A percentile compares a stretch with the other conserved stretches of the same genome.
These are phyloP conservation scores for Takifugu ocellatus DNA, from an alignment of 2,797 vertebrate genomes.

Conservation along the genomic window DNA sequence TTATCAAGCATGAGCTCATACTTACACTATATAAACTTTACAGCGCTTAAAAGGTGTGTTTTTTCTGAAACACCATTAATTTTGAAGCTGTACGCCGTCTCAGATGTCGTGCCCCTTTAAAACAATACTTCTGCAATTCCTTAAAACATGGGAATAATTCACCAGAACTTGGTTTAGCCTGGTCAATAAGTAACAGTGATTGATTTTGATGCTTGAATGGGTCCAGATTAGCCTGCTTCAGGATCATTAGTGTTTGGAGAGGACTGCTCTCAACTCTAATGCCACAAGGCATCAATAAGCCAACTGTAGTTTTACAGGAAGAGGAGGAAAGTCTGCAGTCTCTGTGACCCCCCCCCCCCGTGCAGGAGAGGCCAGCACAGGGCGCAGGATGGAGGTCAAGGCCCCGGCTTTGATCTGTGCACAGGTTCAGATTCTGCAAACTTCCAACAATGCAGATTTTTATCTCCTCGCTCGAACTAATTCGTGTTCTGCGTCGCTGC, in stretches of 20 bases:
- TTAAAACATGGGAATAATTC: slow-evolving; percentile 5
- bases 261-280: slow-evolving; percentile 49
- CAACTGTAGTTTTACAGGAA: slow-evolving; percentile 70
- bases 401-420: slow-evolving; percentile 35
- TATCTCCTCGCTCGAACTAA: slow-evolving; percentile 28
- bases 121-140: neutral
- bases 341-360: slow-evolving; percentile 1
- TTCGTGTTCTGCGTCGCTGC: slow-evolving; percentile 12
- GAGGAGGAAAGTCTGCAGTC: slow-evolving; percentile 56
- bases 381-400: slow-evolving; percentile 39
- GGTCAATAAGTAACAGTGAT: slow-evolving; percentile 10
- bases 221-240: slow-evolving; percentile 25
- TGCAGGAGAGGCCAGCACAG: slow-evolving; percentile 27
- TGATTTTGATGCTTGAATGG: slow-evolving; percentile 20
- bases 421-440: slow-evolving; percentile 10
- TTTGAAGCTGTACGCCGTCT: neutral
- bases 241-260: slow-evolving; percentile 22
- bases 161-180: slow-evolving; percentile 12
- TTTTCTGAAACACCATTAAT: neutral
- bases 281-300: slow-evolving; percentile 53
- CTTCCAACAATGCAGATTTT: slow-evolving; percentile 17
- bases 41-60: neutral
- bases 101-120: neutral
- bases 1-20: neutral
- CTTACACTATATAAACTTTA: neutral